Base-by-base conservation (phyloP, 2,888 invertebrate species). In the Himalopsyche japonica region DNA sequence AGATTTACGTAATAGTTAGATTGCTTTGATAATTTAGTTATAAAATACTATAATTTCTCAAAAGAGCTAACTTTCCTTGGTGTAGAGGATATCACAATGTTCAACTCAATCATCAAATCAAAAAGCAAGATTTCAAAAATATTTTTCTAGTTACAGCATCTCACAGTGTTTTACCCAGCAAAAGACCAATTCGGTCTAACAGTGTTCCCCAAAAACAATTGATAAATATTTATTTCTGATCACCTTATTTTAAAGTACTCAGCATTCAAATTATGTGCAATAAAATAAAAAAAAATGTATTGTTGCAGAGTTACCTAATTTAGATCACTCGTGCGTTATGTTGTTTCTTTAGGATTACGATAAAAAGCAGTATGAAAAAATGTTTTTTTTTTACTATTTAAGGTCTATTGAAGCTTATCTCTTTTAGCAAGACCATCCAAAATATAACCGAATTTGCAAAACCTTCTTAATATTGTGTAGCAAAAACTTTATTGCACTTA, bases 251-350 rank as follows among this genome's bases (percentile, higher is more conserved):
- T 49, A 49, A 49, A 20, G 4, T 20, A 24, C 20, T 20, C 57
- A 20, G 24, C 57, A 47, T 81, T 82, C 32, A 77, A 77, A 77
- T 81, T 81, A 30, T 82, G 37, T 34, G 77, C 49, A 82, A 78
- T 82, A n/a, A 30, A 82, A 34, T 82, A 48, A 48, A 57, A 57
- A 43, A 57, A 57, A 57, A 57, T 24, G 20, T 20, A 57, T 57
- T 7, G 57, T 57, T 57, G 57, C 57, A n/a, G 24, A 57, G 57
- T 57, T 57, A 20, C 48, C 77, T 48, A 77, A 77, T 82, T 82
- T 77, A n/a, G 32, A 77, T 49, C 49, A 43, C 34, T 82, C 82
- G 82, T 82, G 82, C 77, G 82, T 49, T 77, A 10, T 57, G 57
- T n/a, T 57, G 24, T 57, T 57, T 57, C 57, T 57, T 15, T 57